phyloP scores from a whole-genome alignment of 2,888 invertebrate genomes.

The Nyleta sp. region DNA sequence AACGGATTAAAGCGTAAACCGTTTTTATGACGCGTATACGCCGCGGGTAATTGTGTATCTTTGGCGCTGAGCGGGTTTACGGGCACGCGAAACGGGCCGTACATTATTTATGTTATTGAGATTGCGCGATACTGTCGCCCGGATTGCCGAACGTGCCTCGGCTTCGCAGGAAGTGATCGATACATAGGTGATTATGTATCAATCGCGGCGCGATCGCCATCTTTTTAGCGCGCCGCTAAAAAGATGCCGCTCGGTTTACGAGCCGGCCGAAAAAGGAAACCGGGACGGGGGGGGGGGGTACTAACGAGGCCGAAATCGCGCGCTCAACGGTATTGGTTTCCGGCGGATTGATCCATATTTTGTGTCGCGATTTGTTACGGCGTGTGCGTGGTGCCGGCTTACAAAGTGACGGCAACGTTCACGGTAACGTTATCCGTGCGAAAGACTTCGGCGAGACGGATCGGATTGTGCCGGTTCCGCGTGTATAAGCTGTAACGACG shows the following conservation, averaged over 20 bases:
- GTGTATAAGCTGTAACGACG: slow-evolving; percentile 28
- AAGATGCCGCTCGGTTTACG: no score
- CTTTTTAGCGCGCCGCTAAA: no score
- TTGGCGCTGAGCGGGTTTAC: slow-evolving; percentile 52
- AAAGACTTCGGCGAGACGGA: slow-evolving; percentile 40
- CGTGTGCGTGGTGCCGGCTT: slow-evolving; percentile 2
- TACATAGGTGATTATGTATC: slow-evolving; percentile 30
- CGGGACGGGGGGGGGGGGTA: no score
- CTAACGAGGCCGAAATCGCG: no score
- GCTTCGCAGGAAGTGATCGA: slow-evolving; percentile 30
- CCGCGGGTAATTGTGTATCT: slow-evolving; percentile 65
- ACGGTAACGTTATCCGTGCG: slow-evolving; percentile 36
- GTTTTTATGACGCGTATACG: slow-evolving; percentile 64
- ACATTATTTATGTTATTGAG: slow-evolving; percentile 63
- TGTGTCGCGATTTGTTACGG: slow-evolving; percentile 22
- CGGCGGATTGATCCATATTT: slow-evolving; percentile 18
- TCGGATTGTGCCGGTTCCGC: slow-evolving; percentile 40
- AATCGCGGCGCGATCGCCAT: slow-evolving; percentile 14
- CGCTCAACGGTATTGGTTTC: slow-evolving; percentile 32
- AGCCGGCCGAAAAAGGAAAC: no score
- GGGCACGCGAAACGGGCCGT: slow-evolving; percentile 49
- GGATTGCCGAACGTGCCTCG: slow-evolving; percentile 41
- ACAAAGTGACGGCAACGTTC: slow-evolving; percentile 27
- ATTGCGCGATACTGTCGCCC: slow-evolving; percentile 35
- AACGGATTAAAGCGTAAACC: slow-evolving; percentile 64